Evolutionary conservation across 2,888 invertebrate genomes (phyloP), one percentile per base, ranked within the genome.

Genomic region (Lithodes maja): DNA sequence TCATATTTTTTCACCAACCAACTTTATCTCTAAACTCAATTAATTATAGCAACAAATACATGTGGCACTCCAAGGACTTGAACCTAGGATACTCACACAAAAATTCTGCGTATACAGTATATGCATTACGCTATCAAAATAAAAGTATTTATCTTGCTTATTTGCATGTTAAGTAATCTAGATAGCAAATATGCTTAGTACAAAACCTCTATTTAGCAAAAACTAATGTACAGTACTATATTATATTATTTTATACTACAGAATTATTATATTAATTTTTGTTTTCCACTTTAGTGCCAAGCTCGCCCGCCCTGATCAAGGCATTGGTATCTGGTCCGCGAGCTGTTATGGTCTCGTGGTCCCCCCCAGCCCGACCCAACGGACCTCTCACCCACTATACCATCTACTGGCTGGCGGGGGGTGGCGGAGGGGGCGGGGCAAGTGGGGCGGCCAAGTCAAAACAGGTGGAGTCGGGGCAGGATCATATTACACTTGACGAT

Each of bases 351-450:
- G 90, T 90, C 17, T 87, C 90, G 17, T 90, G 90, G 90, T 75
- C 85, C 55, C 74, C 83, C 2, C 90, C 90, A 12, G n/a, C 61
- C 7, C 85, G 79, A 52, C 79, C 90, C 1, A 87, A 85, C 5
- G 90, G 90, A 3, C 85, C 77, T n/a, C 81, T 90, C 74, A 87
- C 85, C 1, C 85, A 85, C 79, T 86, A 90, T 83, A 85, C 90
- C 0, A 82, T 90, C 1, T 77, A 88, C 55, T 91, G 91, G 91
- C 68, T 61, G 50, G 52, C 52, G 17, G 52, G 74, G 33, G 77
- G 71, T 3, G 77, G 33, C 49, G 49, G 71, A 33, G 53, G 33
- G 68, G 68, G 68, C 52, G 55, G 50, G 1, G 68, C 85, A 15
- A 33, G 33, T 33, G 82, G 86, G 2, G 77, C 74, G 15, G 68